Evolutionary conservation across 2,888 invertebrate species (phyloP).

Genomic region (Chrysolina haemoptera): DNA sequence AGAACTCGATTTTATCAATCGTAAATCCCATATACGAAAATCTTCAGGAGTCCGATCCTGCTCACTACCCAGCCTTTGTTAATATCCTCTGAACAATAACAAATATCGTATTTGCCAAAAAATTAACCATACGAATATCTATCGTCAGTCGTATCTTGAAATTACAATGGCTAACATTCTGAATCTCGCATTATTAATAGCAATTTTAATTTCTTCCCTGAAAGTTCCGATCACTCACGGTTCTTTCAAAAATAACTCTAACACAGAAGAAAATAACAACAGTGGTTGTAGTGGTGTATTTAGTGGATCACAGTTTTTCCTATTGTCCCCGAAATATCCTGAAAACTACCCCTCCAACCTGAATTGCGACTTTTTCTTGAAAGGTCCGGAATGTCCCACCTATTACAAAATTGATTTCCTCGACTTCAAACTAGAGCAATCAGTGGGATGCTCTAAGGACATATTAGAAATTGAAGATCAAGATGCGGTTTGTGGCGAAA

Average conservation of each 20-base stretch:
- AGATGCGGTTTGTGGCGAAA: constrained; percentile 72
- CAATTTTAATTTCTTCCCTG: not conserved
- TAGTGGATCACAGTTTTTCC: constrained; percentile 69
- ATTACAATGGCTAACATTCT: not conserved
- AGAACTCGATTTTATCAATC: no score
- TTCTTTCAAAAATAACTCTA: not conserved
- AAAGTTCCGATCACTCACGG: not conserved
- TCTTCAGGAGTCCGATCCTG: constrained; percentile 15
- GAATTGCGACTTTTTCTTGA: constrained; percentile 71
- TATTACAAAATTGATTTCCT: constrained; percentile 73
- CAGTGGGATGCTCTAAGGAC: constrained; percentile 71
- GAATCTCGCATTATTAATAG: constrained; percentile 13
- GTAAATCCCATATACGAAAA: no score
- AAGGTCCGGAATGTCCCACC: constrained; percentile 71
- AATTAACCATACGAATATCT: constrained; percentile 9
- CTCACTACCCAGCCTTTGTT: constrained; percentile 15
- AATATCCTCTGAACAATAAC: not conserved
- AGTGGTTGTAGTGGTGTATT: constrained; percentile 67
- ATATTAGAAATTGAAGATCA: constrained; percentile 71
- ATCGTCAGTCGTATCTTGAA: not conserved
- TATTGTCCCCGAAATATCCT: constrained; percentile 73
- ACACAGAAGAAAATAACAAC: not conserved
- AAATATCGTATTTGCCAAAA: constrained; percentile 11
- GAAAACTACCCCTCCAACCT: constrained; percentile 68
- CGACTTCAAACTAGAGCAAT: constrained; percentile 71